Percentiles rank a stretch among this genome's conserved stretches.
These are phyloP conservation scores for Alcis repandata DNA, from an alignment of 2,888 invertebrate genomes.

Conservation along the genomic window DNA sequence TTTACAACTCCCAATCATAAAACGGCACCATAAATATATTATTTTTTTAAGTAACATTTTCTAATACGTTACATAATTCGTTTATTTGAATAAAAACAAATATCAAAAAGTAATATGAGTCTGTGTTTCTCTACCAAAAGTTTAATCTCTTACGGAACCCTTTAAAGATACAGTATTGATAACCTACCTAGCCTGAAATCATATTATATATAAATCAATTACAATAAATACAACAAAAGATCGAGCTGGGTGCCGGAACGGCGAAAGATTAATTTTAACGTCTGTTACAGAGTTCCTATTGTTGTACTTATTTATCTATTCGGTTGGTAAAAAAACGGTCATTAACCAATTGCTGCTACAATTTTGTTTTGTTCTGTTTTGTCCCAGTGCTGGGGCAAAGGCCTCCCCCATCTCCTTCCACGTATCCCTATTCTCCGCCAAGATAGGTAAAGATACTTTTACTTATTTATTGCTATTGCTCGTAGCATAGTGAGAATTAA, in stretches of 20 bases:
- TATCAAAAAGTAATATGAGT: not conserved
- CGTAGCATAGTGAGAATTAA: too few species aligned
- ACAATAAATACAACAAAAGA: constrained; percentile 6
- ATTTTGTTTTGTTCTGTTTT: too few species aligned
- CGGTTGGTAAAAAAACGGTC: too few species aligned
- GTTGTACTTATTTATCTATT: not conserved
- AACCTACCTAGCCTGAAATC: not conserved
- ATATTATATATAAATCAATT: not conserved
- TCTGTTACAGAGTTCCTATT: constrained; percentile 10
- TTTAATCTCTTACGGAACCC: constrained; percentile 17
- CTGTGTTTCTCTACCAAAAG: not conserved
- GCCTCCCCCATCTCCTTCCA: too few species aligned
- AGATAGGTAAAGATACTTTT: not conserved
- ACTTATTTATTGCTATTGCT: too few species aligned
- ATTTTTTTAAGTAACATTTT: not conserved
- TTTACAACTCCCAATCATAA: not conserved
- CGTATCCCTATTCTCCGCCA: too few species aligned
- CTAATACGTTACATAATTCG: too few species aligned
- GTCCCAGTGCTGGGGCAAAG: too few species aligned
- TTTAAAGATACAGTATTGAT: not conserved
- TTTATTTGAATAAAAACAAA: too few species aligned
- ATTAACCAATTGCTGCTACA: too few species aligned
- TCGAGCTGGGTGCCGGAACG: constrained; percentile 18
- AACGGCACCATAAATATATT: not conserved
- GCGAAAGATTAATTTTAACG: constrained; percentile 25